These are phyloP conservation scores for Baccha elongata DNA, from an alignment of 2,888 invertebrate species.

Conservation along the genomic window DNA sequence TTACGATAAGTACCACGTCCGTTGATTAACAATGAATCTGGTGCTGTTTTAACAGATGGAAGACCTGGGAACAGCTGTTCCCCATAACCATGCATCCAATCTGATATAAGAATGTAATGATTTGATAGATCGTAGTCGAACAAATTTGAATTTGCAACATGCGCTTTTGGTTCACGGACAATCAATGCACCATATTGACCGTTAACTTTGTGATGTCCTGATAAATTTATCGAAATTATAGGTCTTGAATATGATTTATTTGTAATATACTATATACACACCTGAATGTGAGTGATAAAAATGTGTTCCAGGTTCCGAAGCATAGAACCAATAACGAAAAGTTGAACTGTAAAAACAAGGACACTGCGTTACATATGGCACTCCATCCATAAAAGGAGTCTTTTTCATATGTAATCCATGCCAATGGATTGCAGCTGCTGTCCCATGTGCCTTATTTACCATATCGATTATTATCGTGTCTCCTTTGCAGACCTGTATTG, in stretches of 20 bases:
- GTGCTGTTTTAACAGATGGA: slow-evolving; percentile 73
- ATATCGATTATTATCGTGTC: slow-evolving; percentile 91
- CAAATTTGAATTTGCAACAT: slow-evolving; percentile 78
- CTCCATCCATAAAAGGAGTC: slow-evolving; percentile 93
- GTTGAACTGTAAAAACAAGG: slow-evolving; percentile 88
- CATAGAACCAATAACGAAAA: slow-evolving; percentile 87
- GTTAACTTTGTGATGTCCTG: slow-evolving; percentile 89
- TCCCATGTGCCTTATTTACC: slow-evolving; percentile 88
- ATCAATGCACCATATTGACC: slow-evolving; percentile 90
- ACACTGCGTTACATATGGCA: slow-evolving; percentile 91
- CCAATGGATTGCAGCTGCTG: slow-evolving; percentile 93
- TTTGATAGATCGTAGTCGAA: slow-evolving; percentile 89
- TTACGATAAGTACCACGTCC: slow-evolving; percentile 77
- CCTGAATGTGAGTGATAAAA: slow-evolving; percentile 89
- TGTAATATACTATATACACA: background rate
- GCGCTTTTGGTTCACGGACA: slow-evolving; percentile 82
- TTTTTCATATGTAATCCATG: slow-evolving; percentile 91
- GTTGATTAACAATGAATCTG: slow-evolving; percentile 78
- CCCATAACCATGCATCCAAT: slow-evolving; percentile 89
- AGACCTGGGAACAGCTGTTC: slow-evolving; percentile 78
- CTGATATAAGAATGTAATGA: slow-evolving; percentile 88
- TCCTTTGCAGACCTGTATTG: slow-evolving; percentile 88
- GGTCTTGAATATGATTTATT: no score
- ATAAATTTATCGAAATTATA: background rate
- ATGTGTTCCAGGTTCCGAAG: slow-evolving; percentile 89